A percentile compares a stretch with the other conserved stretches of the same genome.
These are phyloP conservation scores for Drymodes brunneopygia DNA, from an alignment of 2,113 vertebrate genomes.

Conservation along the genomic window DNA sequence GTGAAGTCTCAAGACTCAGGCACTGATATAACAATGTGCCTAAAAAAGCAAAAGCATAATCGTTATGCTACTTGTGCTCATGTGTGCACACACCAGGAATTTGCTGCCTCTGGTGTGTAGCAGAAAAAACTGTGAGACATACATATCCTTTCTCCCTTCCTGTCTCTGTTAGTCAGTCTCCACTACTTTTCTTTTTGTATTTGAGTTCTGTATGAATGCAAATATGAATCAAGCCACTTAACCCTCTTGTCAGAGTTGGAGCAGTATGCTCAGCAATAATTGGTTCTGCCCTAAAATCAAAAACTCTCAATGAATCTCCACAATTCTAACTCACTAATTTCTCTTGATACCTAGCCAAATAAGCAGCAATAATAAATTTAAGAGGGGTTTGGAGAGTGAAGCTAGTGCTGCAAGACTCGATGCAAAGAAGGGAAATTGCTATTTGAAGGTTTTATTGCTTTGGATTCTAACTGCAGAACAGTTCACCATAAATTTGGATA, in stretches of 20 bases:
- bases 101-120: background rate
- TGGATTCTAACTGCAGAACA: background rate
- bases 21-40: background rate
- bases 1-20: background rate
- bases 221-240: background rate
- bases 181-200: background rate
- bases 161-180: background rate
- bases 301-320: background rate
- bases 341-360: background rate
- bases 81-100: background rate
- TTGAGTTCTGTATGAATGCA: background rate
- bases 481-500: background rate
- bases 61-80: background rate
- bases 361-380: background rate
- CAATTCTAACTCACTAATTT: background rate
- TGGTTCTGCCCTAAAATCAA: background rate
- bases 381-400: background rate
- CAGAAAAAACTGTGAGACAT: background rate
- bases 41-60: background rate
- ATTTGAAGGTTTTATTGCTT: background rate
- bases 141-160: background rate
- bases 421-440: background rate
- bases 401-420: background rate
- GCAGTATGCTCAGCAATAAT: background rate
- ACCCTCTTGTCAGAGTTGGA: background rate